These are phyloP conservation scores for Daktulosphaira vitifoliae DNA, from an alignment of 1,140 invertebrate genomes.

Conservation along the genomic window DNA sequence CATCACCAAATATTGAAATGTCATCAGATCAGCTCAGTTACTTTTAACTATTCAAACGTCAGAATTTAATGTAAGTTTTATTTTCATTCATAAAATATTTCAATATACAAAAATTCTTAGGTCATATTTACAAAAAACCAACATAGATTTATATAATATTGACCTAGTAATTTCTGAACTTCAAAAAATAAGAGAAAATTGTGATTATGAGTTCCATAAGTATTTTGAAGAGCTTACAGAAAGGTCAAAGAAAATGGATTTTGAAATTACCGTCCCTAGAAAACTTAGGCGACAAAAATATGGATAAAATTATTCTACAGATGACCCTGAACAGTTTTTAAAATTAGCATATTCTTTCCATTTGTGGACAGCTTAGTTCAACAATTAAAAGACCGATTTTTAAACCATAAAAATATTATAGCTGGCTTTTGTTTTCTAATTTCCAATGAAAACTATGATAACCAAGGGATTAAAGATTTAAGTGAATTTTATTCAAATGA, in stretches of 20 bases:
- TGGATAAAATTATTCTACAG: not conserved
- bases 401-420: not conserved
- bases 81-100: too few relatives aligned
- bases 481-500: not conserved
- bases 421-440: not conserved
- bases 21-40: too few relatives aligned
- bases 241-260: not conserved
- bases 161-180: too few relatives aligned
- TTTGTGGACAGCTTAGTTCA: not conserved
- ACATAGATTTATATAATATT: too few relatives aligned
- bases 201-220: not conserved
- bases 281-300: not conserved
- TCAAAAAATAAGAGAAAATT: not conserved
- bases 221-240: slow-evolving; percentile 1
- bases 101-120: too few relatives aligned
- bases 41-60: too few relatives aligned
- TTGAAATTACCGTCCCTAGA: not conserved
- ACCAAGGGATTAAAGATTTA: too few relatives aligned
- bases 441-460: not conserved
- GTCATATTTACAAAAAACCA: too few relatives aligned
- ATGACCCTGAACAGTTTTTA: too few relatives aligned
- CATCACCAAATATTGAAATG: too few relatives aligned
- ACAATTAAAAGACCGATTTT: not conserved
- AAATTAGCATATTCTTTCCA: too few relatives aligned
- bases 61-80: too few relatives aligned